Evolutionary conservation across 2,113 vertebrate species (phyloP).

Genomic region (Mustelus asterias): DNA sequence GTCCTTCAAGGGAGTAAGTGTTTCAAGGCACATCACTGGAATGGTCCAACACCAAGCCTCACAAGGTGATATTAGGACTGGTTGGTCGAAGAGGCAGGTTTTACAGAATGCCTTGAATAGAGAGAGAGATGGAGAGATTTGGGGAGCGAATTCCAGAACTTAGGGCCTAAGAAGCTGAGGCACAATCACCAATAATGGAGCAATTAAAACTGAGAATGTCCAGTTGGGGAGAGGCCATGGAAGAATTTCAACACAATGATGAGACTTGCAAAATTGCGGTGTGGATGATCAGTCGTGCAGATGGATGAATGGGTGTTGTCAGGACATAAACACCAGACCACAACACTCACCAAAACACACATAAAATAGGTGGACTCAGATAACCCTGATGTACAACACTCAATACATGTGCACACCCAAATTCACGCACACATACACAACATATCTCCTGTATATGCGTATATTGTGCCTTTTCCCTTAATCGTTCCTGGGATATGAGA

Average conservation of each 20-base stretch:
- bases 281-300: neutral
- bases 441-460: neutral
- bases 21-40: too few relatives aligned
- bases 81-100: neutral
- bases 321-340: neutral
- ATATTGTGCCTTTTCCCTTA: neutral
- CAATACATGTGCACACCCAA: neutral
- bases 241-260: neutral
- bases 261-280: neutral
- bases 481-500: neutral
- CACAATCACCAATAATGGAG: neutral
- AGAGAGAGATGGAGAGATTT: neutral
- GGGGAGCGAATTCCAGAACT: neutral
- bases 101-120: too few relatives aligned
- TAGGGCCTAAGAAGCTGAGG: neutral
- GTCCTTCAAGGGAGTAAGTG: too few relatives aligned
- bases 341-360: neutral
- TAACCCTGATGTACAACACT: neutral
- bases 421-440: neutral
- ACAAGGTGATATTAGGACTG: neutral
- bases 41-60: too few relatives aligned
- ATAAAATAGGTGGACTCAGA: neutral
- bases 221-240: neutral
- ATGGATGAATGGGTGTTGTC: neutral
- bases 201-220: neutral